Evolutionary conservation across 2,888 invertebrate genomes (phyloP).

Genomic region (Coleophora deauratella): DNA sequence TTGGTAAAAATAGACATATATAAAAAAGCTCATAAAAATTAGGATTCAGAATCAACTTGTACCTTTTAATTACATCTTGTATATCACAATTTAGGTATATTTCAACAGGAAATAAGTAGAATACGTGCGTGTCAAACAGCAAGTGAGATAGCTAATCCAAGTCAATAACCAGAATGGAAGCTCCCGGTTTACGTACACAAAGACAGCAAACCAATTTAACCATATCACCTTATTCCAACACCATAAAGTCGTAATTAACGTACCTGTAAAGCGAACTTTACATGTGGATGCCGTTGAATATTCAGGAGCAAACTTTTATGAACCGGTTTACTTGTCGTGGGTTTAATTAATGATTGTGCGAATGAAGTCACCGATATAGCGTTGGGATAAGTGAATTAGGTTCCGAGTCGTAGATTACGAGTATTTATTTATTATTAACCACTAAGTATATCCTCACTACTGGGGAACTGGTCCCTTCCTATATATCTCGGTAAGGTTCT

Average conservation of each 20-base stretch:
- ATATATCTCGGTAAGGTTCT: no score
- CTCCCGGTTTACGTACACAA: slow-evolving; percentile 24
- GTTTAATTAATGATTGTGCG: slow-evolving; percentile 53
- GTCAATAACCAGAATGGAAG: slow-evolving; percentile 37
- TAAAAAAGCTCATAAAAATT: no score
- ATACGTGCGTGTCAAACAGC: slow-evolving; percentile 30
- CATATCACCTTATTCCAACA: slow-evolving; percentile 15
- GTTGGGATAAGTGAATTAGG: no score
- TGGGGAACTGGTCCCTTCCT: no score
- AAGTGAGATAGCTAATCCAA: slow-evolving; percentile 37
- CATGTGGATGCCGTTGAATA: slow-evolving; percentile 30
- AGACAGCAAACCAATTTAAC: slow-evolving; percentile 8
- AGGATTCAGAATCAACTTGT: no score
- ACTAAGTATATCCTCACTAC: no score
- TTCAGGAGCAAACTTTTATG: slow-evolving; percentile 45
- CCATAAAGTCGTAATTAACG: slow-evolving; percentile 11
- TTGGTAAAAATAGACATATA: no score
- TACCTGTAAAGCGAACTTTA: no score
- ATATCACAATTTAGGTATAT: no score
- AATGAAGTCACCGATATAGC: slow-evolving; percentile 5
- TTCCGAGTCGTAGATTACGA: no score
- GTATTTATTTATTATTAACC: no score
- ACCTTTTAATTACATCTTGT: no score
- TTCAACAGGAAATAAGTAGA: slow-evolving; percentile 22
- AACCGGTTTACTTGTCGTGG: slow-evolving; percentile 43